Evolutionary conservation across 2,888 invertebrate species (phyloP).

Genomic region (Cylloceria caligata): DNA sequence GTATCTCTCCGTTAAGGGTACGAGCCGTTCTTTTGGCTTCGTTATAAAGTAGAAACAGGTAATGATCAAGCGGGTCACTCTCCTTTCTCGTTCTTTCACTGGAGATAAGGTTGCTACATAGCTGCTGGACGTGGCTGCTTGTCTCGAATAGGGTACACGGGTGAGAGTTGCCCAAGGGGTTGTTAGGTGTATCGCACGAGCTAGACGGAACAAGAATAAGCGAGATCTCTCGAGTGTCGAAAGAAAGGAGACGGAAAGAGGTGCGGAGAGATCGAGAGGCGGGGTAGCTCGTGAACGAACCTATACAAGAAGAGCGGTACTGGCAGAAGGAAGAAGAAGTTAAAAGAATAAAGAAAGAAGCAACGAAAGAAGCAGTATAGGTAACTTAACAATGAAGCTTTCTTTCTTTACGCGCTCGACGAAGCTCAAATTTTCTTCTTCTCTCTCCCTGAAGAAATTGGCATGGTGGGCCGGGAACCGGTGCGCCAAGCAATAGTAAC

Average conservation of each 20-base stretch:
- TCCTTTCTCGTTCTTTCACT: slow-evolving; percentile 15
- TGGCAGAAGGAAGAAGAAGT: slow-evolving; percentile 24
- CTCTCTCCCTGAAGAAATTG: slow-evolving; percentile 47
- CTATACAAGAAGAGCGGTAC: slow-evolving; percentile 11
- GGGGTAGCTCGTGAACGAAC: slow-evolving; percentile 6
- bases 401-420: slow-evolving; percentile 75
- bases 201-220: slow-evolving; percentile 54
- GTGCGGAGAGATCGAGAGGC: background rate
- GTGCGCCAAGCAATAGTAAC: slow-evolving; percentile 19
- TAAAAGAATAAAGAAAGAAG: slow-evolving; percentile 55
- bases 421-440: slow-evolving; percentile 72
- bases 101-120: slow-evolving; percentile 8
- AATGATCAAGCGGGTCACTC: slow-evolving; percentile 28
- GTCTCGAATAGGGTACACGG: slow-evolving; percentile 32
- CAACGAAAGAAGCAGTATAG: slow-evolving; percentile 58
- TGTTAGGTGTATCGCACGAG: slow-evolving; percentile 61
- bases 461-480: slow-evolving; percentile 32
- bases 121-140: slow-evolving; percentile 26
- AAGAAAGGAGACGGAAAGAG: slow-evolving; percentile 37
- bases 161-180: slow-evolving; percentile 52
- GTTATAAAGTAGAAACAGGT: slow-evolving; percentile 47
- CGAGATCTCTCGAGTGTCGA: slow-evolving; percentile 55
- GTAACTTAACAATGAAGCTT: slow-evolving; percentile 75
- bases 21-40: slow-evolving; percentile 15
- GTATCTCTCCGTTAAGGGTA: slow-evolving; percentile 14